Evolutionary conservation across 2,797 vertebrate species (phyloP).

Genomic region (Knipowitschia caucasica): DNA sequence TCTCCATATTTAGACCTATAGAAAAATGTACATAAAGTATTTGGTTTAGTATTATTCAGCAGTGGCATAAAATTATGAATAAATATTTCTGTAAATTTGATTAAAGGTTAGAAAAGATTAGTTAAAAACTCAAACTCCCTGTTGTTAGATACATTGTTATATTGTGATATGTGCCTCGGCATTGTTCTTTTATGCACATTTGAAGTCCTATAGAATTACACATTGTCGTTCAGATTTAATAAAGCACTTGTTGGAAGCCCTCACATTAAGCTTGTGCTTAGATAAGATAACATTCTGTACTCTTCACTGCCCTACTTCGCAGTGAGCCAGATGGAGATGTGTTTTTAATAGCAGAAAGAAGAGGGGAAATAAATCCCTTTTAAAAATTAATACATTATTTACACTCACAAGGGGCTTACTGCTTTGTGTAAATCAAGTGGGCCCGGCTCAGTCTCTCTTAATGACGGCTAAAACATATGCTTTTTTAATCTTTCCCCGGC

Average conservation of each 20-base stretch:
- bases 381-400: slow-evolving; percentile 79
- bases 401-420: slow-evolving; percentile 62
- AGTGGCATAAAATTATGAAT: too few species aligned
- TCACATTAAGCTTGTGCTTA: slow-evolving; percentile 72
- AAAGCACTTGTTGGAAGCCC: slow-evolving; percentile 74
- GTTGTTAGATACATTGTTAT: not conserved
- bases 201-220: slow-evolving; percentile 69
- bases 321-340: slow-evolving; percentile 76
- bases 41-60: too few species aligned
- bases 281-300: slow-evolving; percentile 76
- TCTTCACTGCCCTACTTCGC: slow-evolving; percentile 77
- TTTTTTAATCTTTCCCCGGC: slow-evolving; percentile 65
- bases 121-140: not conserved
- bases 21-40: too few species aligned
- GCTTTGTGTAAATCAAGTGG: slow-evolving; percentile 69
- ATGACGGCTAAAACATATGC: slow-evolving; percentile 75
- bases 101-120: not conserved
- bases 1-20: too few species aligned
- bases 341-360: slow-evolving; percentile 57
- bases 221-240: slow-evolving; percentile 74
- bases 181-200: slow-evolving; percentile 50
- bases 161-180: slow-evolving; percentile 31
- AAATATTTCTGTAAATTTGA: not conserved
- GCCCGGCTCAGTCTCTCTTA: slow-evolving; percentile 69
- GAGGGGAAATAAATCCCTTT: slow-evolving; percentile 67